Evolutionary conservation across 1,140 invertebrate genomes (phyloP).

Genomic region (Pseudachorutes palmiensis): DNA sequence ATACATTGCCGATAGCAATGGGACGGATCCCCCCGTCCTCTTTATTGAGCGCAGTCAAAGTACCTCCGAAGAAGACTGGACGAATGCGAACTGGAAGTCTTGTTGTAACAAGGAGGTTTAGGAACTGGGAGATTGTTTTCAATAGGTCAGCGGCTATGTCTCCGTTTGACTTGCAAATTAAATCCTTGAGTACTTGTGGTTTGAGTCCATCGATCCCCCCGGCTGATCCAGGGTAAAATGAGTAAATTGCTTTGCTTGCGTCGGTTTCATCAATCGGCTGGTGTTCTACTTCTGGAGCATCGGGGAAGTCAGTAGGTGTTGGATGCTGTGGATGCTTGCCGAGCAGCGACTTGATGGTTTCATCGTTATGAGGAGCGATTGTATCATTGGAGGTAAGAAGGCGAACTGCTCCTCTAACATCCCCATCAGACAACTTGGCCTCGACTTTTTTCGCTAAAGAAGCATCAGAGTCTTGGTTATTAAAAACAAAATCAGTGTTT

Average conservation of each 20-base stretch:
- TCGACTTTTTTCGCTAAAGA: constrained; percentile 11
- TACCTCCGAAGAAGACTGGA: constrained; percentile 9
- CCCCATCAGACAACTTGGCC: constrained; percentile 14
- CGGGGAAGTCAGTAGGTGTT: constrained; percentile 7
- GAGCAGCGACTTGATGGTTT: not conserved
- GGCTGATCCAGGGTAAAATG: constrained; percentile 3
- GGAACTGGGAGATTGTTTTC: not conserved
- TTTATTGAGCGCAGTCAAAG: constrained; percentile 7
- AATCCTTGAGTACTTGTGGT: constrained; percentile 6
- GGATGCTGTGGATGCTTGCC: constrained; percentile 9
- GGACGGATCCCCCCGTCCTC: constrained; percentile 13
- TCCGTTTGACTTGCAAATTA: not conserved
- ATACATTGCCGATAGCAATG: constrained; percentile 13
- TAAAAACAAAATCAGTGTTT: too few species aligned
- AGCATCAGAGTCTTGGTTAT: not conserved
- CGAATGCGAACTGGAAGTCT: not conserved
- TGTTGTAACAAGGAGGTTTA: not conserved
- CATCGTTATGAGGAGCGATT: not conserved
- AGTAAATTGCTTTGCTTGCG: not conserved
- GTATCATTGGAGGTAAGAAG: constrained; percentile 4
- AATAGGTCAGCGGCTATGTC: not conserved
- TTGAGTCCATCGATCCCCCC: constrained; percentile 5
- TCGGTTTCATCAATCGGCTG: not conserved
- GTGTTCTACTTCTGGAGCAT: not conserved
- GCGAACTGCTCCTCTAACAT: constrained; percentile 7